Evolutionary conservation across 2,113 vertebrate genomes (phyloP).

Genomic region (Monarcha castaneiventris): DNA sequence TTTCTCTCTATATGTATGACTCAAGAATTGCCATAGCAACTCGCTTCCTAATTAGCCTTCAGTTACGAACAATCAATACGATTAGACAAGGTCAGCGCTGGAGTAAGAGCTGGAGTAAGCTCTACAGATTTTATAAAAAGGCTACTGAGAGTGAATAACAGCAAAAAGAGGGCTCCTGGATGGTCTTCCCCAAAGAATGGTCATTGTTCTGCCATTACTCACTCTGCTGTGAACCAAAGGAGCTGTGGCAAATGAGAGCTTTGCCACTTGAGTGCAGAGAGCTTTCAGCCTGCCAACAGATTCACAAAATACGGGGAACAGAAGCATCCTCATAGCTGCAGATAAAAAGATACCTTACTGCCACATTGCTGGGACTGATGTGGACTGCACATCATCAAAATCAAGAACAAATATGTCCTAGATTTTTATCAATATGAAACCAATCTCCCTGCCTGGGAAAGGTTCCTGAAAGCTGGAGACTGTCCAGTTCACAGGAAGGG

Average conservation of each 20-base stretch:
- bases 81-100: slow-evolving; percentile 71
- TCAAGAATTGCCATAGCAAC: slow-evolving; percentile 77
- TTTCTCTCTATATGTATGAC: slow-evolving; percentile 70
- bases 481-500: neutral
- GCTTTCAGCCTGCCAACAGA: slow-evolving; percentile 1
- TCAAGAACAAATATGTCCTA: neutral
- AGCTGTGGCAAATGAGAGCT: neutral
- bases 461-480: neutral
- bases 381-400: neutral
- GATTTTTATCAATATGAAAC: neutral
- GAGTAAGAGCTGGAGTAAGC: slow-evolving; percentile 46
- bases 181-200: neutral
- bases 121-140: slow-evolving; percentile 30
- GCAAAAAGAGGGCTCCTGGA: neutral
- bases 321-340: neutral
- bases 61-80: slow-evolving; percentile 66
- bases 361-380: neutral
- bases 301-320: neutral
- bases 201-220: neutral
- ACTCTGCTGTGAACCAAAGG: neutral
- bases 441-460: neutral
- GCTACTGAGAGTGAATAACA: neutral
- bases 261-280: neutral
- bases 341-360: neutral
- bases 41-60: slow-evolving; percentile 71